A percentile compares a stretch with the other conserved stretches of the same genome.
Evolutionary conservation across 2,113 vertebrate genomes (phyloP).

Genomic region (Chlamydotis undulata): DNA sequence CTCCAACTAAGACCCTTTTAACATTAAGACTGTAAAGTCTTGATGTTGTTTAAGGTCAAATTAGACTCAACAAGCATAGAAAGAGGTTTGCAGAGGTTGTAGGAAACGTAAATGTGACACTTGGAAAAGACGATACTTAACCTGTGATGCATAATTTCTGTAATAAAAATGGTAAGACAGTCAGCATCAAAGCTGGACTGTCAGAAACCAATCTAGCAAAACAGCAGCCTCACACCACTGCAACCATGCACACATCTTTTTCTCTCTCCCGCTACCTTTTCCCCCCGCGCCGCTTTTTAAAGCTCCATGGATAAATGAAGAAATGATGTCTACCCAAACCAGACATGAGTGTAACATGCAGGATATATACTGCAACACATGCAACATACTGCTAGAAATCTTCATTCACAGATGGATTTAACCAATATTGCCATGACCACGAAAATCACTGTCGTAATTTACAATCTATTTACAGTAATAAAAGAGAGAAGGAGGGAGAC

Average conservation of each 20-base stretch:
- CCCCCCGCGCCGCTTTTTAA: rapidly evolving
- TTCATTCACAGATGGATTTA: not conserved
- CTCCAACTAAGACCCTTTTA: not conserved
- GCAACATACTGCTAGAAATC: not conserved
- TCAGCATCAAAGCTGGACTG: not conserved
- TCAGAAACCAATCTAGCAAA: not conserved
- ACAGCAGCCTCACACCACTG: not conserved
- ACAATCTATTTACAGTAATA: not conserved
- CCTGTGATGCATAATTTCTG: not conserved
- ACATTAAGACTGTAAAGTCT: not conserved
- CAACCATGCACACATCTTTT: not conserved
- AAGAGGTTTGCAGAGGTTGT: not conserved
- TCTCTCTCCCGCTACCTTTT: not conserved
- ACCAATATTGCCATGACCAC: not conserved
- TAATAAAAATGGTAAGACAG: not conserved
- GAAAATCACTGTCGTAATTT: not conserved
- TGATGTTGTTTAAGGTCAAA: not conserved
- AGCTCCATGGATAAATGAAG: not conserved
- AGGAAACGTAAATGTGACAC: not conserved
- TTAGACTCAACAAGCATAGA: not conserved
- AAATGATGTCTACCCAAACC: not conserved
- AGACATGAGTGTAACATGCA: not conserved
- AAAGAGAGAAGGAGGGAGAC: not conserved
- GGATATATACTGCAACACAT: not conserved
- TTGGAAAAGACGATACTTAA: not conserved